These are phyloP conservation scores for Rhincodon typus DNA, from an alignment of 2,797 vertebrate genomes.

Conservation along the genomic window DNA sequence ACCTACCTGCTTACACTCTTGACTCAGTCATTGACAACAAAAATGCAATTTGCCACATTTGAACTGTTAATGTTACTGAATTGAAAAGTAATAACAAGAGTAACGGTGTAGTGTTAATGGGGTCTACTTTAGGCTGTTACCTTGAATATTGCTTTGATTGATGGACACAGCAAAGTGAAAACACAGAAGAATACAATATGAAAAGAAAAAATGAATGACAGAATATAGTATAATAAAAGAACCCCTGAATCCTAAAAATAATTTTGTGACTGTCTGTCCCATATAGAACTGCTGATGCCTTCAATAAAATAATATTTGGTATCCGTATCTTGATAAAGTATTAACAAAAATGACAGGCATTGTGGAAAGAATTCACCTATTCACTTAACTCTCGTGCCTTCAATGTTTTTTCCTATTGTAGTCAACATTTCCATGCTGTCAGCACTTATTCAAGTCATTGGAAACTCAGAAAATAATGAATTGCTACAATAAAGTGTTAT, in stretches of 20 bases:
- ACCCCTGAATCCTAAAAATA: not conserved
- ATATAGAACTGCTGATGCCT: not conserved
- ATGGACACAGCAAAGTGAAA: not conserved
- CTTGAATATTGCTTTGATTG: not conserved
- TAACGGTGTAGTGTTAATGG: not conserved
- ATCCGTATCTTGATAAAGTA: constrained; percentile 23
- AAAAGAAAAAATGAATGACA: not conserved
- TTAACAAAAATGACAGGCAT: constrained; percentile 26
- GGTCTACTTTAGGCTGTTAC: not conserved
- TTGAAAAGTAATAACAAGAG: not conserved
- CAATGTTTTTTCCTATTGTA: constrained; percentile 30
- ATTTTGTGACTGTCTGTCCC: not conserved
- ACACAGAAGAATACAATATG: not conserved
- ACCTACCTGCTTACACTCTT: not conserved
- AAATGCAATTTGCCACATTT: not conserved
- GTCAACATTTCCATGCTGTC: constrained; percentile 35
- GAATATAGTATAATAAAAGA: not conserved
- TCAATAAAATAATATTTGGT: constrained; percentile 24
- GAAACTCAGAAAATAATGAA: constrained; percentile 31
- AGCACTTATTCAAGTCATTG: constrained; percentile 34
- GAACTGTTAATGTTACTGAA: not conserved
- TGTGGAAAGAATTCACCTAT: constrained; percentile 33
- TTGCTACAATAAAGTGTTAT: constrained; percentile 19
- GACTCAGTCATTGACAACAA: not conserved
- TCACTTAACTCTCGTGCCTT: not conserved